Conservation (phyloP, 1,140 invertebrate species). For the Drosophila baimaii region DNA sequence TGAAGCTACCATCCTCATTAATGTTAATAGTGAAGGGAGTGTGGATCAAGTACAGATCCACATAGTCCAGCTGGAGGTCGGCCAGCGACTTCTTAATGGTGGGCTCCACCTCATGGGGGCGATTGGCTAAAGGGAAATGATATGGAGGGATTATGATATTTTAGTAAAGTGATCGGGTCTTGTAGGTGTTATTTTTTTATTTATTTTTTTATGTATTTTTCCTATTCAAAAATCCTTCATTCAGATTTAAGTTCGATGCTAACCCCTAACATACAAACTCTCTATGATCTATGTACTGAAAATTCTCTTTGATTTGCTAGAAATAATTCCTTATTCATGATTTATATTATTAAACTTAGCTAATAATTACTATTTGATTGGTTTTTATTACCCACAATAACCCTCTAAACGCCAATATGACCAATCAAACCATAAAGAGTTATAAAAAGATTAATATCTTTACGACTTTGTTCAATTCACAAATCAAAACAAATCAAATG, state of each 20-base stretch:
- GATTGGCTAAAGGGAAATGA: constrained; percentile 85
- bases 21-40: constrained; percentile 88
- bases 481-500: no score
- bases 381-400: constrained; percentile 8
- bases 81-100: constrained; percentile 90
- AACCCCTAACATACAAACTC: no score
- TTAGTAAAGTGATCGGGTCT: no score
- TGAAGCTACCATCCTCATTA: constrained; percentile 84
- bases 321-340: background rate
- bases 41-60: constrained; percentile 94
- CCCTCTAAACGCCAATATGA: background rate
- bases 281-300: no score
- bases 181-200: no score
- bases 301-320: no score
- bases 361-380: background rate
- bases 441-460: background rate
- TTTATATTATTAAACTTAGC: background rate
- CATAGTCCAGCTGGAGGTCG: constrained; percentile 90
- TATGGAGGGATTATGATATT: background rate
- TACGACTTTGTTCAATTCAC: no score
- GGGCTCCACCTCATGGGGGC: constrained; percentile 89
- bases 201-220: no score
- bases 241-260: no score
- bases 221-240: no score
- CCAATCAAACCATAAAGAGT: background rate